Evolutionary conservation across 2,797 vertebrate genomes (phyloP).

Genomic region (Poliocrania exsul): DNA sequence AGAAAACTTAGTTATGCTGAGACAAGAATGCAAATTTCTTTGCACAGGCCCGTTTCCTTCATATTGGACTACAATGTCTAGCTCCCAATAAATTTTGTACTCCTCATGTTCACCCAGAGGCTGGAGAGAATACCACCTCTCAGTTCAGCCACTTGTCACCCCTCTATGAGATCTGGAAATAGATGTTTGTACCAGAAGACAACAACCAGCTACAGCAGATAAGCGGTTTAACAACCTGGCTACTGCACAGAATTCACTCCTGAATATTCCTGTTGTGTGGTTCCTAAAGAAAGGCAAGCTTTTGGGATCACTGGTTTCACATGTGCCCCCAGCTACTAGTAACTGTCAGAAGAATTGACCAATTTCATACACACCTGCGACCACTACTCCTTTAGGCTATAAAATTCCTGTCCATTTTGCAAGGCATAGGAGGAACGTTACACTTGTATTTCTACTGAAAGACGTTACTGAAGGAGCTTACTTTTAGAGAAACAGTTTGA

Average conservation of each 20-base stretch:
- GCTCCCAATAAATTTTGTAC: neutral
- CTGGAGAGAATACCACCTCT: neutral
- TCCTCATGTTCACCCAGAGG: neutral
- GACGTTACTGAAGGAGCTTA: neutral
- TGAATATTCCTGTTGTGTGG: neutral
- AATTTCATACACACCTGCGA: neutral
- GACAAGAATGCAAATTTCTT: neutral
- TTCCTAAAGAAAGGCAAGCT: neutral
- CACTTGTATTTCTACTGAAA: neutral
- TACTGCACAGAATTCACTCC: neutral
- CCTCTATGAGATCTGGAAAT: neutral
- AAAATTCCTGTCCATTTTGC: neutral
- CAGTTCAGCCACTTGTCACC: neutral
- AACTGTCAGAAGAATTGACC: neutral
- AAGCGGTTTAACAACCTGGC: neutral
- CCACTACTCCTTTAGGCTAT: neutral
- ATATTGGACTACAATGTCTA: neutral
- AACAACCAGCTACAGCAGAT: neutral
- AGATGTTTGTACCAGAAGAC: neutral
- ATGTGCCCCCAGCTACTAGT: neutral
- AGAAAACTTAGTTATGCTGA: neutral
- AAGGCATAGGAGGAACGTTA: neutral
- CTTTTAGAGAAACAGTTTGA: neutral
- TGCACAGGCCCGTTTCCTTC: neutral
- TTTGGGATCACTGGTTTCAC: neutral